These are phyloP conservation scores for Drosophila bocki DNA, from an alignment of 1,140 invertebrate species.

Conservation along the genomic window DNA sequence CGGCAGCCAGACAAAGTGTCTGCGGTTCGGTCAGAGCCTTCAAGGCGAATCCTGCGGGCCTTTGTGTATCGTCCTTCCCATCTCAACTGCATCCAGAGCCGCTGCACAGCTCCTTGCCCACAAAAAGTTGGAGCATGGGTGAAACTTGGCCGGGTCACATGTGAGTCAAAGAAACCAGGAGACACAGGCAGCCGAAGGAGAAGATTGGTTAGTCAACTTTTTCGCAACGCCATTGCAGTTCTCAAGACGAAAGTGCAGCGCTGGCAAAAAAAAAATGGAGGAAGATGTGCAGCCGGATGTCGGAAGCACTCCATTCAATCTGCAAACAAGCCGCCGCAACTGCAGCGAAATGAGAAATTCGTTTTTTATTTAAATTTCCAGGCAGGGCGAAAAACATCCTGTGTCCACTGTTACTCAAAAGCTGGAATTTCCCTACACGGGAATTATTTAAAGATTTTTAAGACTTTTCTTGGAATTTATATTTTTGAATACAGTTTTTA, in stretches of 20 bases:
- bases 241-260: constrained; percentile 74
- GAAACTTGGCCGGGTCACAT: constrained; percentile 53
- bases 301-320: constrained; percentile 83
- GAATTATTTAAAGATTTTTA: not conserved
- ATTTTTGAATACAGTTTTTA: not conserved
- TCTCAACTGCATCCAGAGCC: constrained; percentile 33
- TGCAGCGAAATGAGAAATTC: constrained; percentile 74
- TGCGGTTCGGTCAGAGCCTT: constrained; percentile 74
- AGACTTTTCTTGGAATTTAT: not conserved
- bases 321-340: constrained; percentile 63
- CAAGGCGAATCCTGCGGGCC: constrained; percentile 55
- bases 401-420: constrained; percentile 25
- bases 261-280: constrained; percentile 33
- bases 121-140: constrained; percentile 23
- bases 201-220: constrained; percentile 59
- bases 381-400: constrained; percentile 55
- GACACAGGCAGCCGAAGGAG: constrained; percentile 6
- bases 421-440: not conserved
- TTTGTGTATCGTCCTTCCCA: constrained; percentile 47
- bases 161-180: constrained; percentile 60
- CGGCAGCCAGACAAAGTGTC: constrained; percentile 79
- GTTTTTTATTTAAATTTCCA: constrained; percentile 79
- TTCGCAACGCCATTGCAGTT: constrained; percentile 54
- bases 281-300: constrained; percentile 56
- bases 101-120: constrained; percentile 2